phyloP scores from a whole-genome alignment of 2,888 invertebrate genomes.

The Eristalis intricaria region DNA sequence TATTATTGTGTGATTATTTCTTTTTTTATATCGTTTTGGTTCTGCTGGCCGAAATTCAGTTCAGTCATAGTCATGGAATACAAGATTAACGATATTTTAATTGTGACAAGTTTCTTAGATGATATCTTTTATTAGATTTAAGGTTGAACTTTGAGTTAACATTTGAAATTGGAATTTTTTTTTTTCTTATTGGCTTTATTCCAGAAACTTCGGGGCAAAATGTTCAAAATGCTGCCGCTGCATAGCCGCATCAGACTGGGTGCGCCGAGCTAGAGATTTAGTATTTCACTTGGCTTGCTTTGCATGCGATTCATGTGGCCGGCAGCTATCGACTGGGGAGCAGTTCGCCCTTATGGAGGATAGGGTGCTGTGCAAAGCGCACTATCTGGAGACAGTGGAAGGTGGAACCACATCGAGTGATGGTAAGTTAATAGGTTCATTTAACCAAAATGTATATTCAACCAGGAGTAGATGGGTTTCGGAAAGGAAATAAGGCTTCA shows the following conservation, averaged over 20 bases:
- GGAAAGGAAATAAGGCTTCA: too few species aligned
- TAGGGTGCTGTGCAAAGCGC: slow-evolving; percentile 97
- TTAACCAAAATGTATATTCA: too few species aligned
- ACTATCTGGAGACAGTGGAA: slow-evolving; percentile 96
- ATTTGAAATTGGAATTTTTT: slow-evolving; percentile 23
- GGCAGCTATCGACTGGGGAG: slow-evolving; percentile 96
- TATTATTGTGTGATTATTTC: slow-evolving; percentile 42
- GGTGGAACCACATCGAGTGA: slow-evolving; percentile 95
- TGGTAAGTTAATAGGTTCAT: slow-evolving; percentile 83
- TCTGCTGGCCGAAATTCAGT: slow-evolving; percentile 31
- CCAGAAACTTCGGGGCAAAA: slow-evolving; percentile 96
- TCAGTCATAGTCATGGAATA: slow-evolving; percentile 34
- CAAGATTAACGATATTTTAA: slow-evolving; percentile 52
- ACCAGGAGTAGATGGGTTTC: too few species aligned
- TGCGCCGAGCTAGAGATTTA: slow-evolving; percentile 95
- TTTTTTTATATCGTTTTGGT: slow-evolving; percentile 12
- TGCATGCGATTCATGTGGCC: slow-evolving; percentile 97
- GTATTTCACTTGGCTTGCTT: slow-evolving; percentile 99
- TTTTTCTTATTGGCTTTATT: slow-evolving; percentile 75
- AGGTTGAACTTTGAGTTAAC: slow-evolving; percentile 26
- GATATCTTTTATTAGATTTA: slow-evolving; percentile 17
- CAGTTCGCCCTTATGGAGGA: slow-evolving; percentile 98
- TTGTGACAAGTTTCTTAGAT: slow-evolving; percentile 54
- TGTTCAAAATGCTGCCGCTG: slow-evolving; percentile 97
- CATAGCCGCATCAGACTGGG: slow-evolving; percentile 98